These are phyloP conservation scores for Picathartes gymnocephalus DNA, from an alignment of 2,113 vertebrate species.

Conservation along the genomic window DNA sequence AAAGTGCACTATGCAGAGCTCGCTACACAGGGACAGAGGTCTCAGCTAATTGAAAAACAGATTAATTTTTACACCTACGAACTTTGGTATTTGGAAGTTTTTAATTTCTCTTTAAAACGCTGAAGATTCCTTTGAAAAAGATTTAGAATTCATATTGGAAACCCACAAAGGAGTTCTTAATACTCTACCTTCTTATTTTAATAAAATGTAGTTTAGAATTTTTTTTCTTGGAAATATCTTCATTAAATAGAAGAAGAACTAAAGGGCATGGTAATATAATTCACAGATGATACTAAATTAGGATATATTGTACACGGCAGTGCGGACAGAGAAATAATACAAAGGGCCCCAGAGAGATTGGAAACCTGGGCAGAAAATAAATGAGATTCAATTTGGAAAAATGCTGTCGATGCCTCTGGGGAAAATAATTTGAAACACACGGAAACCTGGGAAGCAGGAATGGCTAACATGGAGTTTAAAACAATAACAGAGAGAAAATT, in stretches of 20 bases:
- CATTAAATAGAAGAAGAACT: constrained; percentile 62
- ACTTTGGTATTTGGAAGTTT: background rate
- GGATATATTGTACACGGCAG: constrained; percentile 52
- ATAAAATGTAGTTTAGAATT: constrained; percentile 38
- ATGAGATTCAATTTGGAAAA: constrained; percentile 70
- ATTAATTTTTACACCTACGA: constrained; percentile 1
- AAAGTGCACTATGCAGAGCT: background rate
- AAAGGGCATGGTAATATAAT: constrained; percentile 61
- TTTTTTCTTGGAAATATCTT: constrained; percentile 56
- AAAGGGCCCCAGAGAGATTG: constrained; percentile 58
- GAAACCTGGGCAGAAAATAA: constrained; percentile 69
- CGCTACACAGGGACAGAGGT: background rate
- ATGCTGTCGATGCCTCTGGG: constrained; percentile 57
- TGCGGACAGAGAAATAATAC: constrained; percentile 51
- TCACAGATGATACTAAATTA: constrained; percentile 64
- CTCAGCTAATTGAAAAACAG: constrained; percentile 26
- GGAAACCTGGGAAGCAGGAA: constrained; percentile 58
- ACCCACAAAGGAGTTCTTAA: constrained; percentile 40
- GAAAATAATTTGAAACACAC: constrained; percentile 65
- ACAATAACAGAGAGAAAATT: constrained; percentile 56
- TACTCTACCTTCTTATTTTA: constrained; percentile 30
- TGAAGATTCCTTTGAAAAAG: constrained; percentile 12
- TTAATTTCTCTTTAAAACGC: constrained; percentile 9
- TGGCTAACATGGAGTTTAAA: constrained; percentile 48
- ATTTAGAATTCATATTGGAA: background rate